Conservation (phyloP, 2,113 vertebrate genomes). For the Hyla sarda region DNA sequence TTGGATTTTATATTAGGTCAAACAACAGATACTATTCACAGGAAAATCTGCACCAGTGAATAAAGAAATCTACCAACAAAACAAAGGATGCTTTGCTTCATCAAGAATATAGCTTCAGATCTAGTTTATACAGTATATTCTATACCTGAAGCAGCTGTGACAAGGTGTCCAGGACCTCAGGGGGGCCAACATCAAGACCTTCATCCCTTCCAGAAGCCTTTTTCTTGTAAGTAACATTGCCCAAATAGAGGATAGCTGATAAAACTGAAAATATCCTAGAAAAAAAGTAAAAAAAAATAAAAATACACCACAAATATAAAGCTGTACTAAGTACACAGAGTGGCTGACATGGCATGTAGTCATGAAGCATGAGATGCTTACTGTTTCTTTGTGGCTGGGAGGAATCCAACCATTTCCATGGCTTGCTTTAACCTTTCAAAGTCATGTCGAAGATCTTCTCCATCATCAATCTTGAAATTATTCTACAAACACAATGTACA, state of each 20-base stretch:
- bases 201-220: slow-evolving; percentile 92
- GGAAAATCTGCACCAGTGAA: not conserved
- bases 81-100: not conserved
- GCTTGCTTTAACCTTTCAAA: slow-evolving; percentile 96
- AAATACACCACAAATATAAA: not conserved
- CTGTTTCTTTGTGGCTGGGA: slow-evolving; percentile 93
- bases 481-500: slow-evolving; percentile 71
- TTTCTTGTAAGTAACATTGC: slow-evolving; percentile 90
- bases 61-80: not conserved
- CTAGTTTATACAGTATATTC: not conserved
- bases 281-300: not conserved
- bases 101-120: not conserved
- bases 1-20: too few species aligned
- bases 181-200: slow-evolving; percentile 92
- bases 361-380: slow-evolving; percentile 68
- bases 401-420: slow-evolving; percentile 99
- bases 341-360: not conserved
- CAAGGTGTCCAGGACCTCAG: slow-evolving; percentile 88
- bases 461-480: slow-evolving; percentile 98
- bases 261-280: slow-evolving; percentile 93
- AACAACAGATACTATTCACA: not conserved
- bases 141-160: slow-evolving; percentile 91
- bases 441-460: slow-evolving; percentile 92
- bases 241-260: slow-evolving; percentile 95
- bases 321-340: not conserved